Evolutionary conservation across 1,140 invertebrate genomes (phyloP).

Genomic region (Tetranychus urticae): DNA sequence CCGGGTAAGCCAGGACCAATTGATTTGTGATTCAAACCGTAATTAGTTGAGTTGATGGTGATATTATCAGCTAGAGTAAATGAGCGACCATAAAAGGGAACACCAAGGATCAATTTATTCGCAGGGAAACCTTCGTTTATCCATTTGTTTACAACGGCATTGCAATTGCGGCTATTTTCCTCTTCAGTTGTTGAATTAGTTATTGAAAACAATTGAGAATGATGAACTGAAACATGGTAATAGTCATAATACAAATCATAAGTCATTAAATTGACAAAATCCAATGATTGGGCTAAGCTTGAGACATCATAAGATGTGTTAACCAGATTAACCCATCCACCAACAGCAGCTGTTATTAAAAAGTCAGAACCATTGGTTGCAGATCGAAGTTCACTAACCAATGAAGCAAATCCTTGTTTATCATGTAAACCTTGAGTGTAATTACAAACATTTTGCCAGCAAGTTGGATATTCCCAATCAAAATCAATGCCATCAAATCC

Average conservation of each 20-base stretch:
- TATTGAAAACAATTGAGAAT: slow-evolving; percentile 20
- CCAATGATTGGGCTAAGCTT: slow-evolving; percentile 35
- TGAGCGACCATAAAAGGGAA: slow-evolving; percentile 38
- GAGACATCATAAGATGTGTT: slow-evolving; percentile 45
- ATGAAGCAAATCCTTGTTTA: slow-evolving; percentile 1
- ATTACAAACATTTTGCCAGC: background rate
- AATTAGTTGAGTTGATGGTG: slow-evolving; percentile 28
- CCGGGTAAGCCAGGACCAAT: slow-evolving; percentile 46
- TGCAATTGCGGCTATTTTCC: slow-evolving; percentile 32
- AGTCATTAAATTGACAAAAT: slow-evolving; percentile 65
- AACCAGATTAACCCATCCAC: slow-evolving; percentile 29
- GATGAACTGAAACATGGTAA: slow-evolving; percentile 32
- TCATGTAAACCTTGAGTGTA: background rate
- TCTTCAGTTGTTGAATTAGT: slow-evolving; percentile 7
- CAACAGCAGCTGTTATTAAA: slow-evolving; percentile 31
- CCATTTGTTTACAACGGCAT: slow-evolving; percentile 24
- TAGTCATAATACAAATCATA: slow-evolving; percentile 71
- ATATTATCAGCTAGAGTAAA: slow-evolving; percentile 32
- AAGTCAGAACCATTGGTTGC: slow-evolving; percentile 25
- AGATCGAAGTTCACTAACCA: slow-evolving; percentile 1
- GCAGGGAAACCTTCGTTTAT: slow-evolving; percentile 42
- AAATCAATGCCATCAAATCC: slow-evolving; percentile 36
- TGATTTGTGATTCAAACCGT: slow-evolving; percentile 29
- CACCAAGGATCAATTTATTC: slow-evolving; percentile 50
- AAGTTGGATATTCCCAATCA: slow-evolving; percentile 31